A percentile compares a stretch with the other conserved stretches of the same genome.
These are phyloP conservation scores for Scaptomyza pallida DNA, from an alignment of 1,140 invertebrate genomes.

Conservation along the genomic window DNA sequence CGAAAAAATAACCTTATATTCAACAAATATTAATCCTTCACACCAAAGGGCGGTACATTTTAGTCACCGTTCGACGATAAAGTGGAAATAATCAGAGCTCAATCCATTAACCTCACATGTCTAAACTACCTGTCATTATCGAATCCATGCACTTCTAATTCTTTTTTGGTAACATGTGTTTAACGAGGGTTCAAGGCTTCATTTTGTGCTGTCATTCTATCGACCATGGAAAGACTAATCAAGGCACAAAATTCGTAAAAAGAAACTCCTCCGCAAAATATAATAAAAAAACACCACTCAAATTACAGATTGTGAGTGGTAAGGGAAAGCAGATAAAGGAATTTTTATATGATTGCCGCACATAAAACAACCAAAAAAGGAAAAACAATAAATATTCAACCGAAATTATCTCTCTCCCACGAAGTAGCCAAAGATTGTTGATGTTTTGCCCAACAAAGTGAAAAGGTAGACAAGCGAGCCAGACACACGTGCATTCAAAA, in stretches of 20 bases:
- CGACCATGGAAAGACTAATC: conserved; percentile 68
- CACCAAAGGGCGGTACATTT: not conserved
- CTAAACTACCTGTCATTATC: conserved; percentile 36
- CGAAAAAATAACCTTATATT: not conserved
- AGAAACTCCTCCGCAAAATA: conserved; percentile 46
- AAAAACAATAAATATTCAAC: conserved; percentile 55
- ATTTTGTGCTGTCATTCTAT: conserved; percentile 57
- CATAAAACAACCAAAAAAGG: conserved; percentile 20
- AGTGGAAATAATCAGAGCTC: not conserved
- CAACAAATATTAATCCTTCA: not conserved
- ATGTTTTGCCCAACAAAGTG: conserved; percentile 40
- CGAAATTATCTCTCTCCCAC: conserved; percentile 66
- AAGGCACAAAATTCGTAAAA: conserved; percentile 57
- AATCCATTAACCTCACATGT: not conserved
- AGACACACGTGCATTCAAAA: conserved; percentile 59
- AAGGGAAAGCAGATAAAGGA: conserved; percentile 32
- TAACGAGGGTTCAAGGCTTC: conserved; percentile 72
- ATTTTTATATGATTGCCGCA: conserved; percentile 53
- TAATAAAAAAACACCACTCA: conserved; percentile 50
- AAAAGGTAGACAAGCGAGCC: conserved; percentile 23
- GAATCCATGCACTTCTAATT: conserved; percentile 39
- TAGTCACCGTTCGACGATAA: not conserved
- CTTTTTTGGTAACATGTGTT: conserved; percentile 70
- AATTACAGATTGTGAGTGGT: conserved; percentile 36
- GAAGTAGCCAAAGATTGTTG: conserved; percentile 44